Percentiles rank a stretch among this genome's conserved stretches.
Evolutionary conservation across 2,797 vertebrate genomes (phyloP).

Genomic region (Arnoldichthys spilopterus): DNA sequence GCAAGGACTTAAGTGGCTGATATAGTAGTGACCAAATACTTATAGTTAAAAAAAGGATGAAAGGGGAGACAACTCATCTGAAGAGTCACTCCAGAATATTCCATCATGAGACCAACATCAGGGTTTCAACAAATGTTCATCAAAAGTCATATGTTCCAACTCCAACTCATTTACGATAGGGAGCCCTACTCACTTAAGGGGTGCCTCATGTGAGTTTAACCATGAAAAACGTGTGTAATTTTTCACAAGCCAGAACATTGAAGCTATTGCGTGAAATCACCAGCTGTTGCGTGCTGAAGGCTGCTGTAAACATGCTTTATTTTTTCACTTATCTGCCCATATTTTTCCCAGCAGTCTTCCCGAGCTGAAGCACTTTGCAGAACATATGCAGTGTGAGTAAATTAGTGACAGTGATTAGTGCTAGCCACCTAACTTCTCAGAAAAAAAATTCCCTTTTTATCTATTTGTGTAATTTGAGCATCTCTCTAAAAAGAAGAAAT

Average conservation of each 20-base stretch:
- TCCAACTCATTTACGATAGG: slow-evolving; percentile 39
- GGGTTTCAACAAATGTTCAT: slow-evolving; percentile 63
- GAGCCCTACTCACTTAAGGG: slow-evolving; percentile 52
- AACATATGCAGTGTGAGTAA: neutral
- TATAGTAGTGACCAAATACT: slow-evolving; percentile 46
- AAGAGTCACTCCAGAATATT: slow-evolving; percentile 48
- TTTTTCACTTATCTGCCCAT: slow-evolving; percentile 8
- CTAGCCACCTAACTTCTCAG: neutral
- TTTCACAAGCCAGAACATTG: slow-evolving; percentile 13
- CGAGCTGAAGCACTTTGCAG: neutral
- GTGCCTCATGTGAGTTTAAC: slow-evolving; percentile 41
- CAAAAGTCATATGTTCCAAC: slow-evolving; percentile 57
- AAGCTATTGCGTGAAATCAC: slow-evolving; percentile 13
- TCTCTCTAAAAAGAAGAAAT: neutral
- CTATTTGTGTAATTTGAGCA: neutral
- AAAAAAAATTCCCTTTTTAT: neutral
- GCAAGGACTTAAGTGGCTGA: slow-evolving; percentile 42
- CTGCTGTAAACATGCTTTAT: slow-evolving; percentile 19
- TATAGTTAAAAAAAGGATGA: slow-evolving; percentile 24
- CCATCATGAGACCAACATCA: slow-evolving; percentile 54
- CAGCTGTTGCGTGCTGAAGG: slow-evolving; percentile 7
- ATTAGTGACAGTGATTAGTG: neutral
- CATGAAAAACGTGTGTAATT: slow-evolving; percentile 14
- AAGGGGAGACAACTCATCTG: slow-evolving; percentile 49
- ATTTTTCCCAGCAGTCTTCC: slow-evolving; percentile 7